Percentiles rank a stretch among this genome's conserved stretches.
Conservation (phyloP, 2,888 invertebrate genomes). For the Hedychridium roseum region DNA sequence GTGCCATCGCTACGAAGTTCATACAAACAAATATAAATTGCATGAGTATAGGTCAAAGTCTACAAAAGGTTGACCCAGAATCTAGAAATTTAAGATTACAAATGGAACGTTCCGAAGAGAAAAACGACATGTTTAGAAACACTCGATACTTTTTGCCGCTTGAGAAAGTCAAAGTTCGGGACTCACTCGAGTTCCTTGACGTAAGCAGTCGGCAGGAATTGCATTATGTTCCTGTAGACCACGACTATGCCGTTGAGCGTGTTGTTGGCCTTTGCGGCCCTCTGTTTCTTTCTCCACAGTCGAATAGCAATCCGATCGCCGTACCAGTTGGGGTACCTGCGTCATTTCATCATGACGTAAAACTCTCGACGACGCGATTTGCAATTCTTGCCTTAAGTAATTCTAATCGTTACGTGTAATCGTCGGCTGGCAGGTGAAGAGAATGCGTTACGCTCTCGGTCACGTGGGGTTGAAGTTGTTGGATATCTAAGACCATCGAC, state of each 20-base stretch:
- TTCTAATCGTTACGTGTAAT: constrained; percentile 49
- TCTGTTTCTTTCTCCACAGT: constrained; percentile 45
- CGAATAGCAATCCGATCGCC: constrained; percentile 60
- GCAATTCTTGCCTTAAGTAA: too few relatives aligned
- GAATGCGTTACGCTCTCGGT: constrained; percentile 49
- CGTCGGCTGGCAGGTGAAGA: constrained; percentile 53
- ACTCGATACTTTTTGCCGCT: too few relatives aligned
- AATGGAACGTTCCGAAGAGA: too few relatives aligned
- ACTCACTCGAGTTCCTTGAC: constrained; percentile 72
- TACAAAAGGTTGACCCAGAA: too few relatives aligned
- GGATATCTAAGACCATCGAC: constrained; percentile 57
- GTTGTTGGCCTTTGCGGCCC: constrained; percentile 36
- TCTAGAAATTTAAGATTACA: too few relatives aligned
- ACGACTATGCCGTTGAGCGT: constrained; percentile 65
- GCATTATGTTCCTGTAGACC: constrained; percentile 71
- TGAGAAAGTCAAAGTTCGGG: constrained; percentile 2
- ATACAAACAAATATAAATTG: background rate
- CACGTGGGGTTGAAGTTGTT: constrained; percentile 49
- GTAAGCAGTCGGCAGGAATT: constrained; percentile 71
- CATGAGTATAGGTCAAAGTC: too few relatives aligned
- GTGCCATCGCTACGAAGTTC: constrained; percentile 68
- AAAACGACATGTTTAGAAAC: too few relatives aligned
- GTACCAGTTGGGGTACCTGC: constrained; percentile 64
- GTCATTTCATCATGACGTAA: too few relatives aligned
- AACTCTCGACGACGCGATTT: too few relatives aligned